phyloP scores from a whole-genome alignment of 2,888 invertebrate genomes.

The Himalopsyche kuldschensis region DNA sequence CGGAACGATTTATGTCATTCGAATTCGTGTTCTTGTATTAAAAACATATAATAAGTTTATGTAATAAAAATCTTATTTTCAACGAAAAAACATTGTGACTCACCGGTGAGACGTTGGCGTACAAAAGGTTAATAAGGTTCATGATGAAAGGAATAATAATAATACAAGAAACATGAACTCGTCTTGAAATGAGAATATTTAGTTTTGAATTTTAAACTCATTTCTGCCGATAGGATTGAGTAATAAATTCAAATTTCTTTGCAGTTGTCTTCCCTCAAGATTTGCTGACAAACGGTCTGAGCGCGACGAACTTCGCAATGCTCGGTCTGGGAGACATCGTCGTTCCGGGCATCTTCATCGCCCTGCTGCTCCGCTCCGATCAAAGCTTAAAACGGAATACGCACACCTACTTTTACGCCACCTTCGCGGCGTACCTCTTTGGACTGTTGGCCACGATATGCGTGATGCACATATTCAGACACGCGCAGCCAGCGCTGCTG shows the following conservation, averaged over 20 bases:
- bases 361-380: constrained; percentile 93
- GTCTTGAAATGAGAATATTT: too few relatives aligned
- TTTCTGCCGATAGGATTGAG: not conserved
- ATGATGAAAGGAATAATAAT: too few relatives aligned
- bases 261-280: constrained; percentile 98
- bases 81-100: too few relatives aligned
- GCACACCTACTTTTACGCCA: constrained; percentile 85
- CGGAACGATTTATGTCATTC: too few relatives aligned
- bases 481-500: constrained; percentile 96
- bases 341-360: constrained; percentile 98
- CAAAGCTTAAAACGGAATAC: constrained; percentile 80
- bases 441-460: constrained; percentile 93
- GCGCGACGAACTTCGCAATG: constrained; percentile 96
- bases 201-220: too few relatives aligned
- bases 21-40: too few relatives aligned
- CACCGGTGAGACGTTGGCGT: too few relatives aligned
- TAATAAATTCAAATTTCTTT: constrained; percentile 42
- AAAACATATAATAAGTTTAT: too few relatives aligned
- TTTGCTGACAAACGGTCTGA: constrained; percentile 86
- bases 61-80: too few relatives aligned
- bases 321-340: constrained; percentile 98
- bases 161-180: too few relatives aligned
- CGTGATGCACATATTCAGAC: constrained; percentile 98
- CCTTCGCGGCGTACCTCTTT: constrained; percentile 89
- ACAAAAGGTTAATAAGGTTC: too few relatives aligned